Evolutionary conservation across 2,113 vertebrate species (phyloP).

Genomic region (Arenaria interpres): DNA sequence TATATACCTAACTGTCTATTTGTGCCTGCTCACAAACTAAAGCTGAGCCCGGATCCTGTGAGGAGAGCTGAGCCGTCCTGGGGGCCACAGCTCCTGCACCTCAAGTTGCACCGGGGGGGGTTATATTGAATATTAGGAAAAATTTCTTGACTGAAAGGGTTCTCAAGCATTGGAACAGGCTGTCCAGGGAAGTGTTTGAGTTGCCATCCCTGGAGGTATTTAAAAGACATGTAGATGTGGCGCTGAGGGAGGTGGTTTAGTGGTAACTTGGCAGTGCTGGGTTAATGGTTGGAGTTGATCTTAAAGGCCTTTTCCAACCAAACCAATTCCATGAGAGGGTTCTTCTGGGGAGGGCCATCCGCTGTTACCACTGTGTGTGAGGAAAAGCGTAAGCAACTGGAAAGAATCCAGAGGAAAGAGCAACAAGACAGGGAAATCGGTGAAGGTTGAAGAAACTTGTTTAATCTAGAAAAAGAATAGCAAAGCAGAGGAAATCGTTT

Average conservation of each 20-base stretch:
- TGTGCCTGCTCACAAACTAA: rapidly evolving
- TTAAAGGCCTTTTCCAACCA: background rate
- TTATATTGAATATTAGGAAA: background rate
- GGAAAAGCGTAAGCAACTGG: rapidly evolving
- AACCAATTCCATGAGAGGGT: background rate
- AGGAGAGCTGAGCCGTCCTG: rapidly evolving
- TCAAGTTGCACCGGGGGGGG: background rate
- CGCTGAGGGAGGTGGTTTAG: background rate
- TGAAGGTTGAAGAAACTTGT: background rate
- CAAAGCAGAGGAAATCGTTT: background rate
- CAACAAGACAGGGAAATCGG: rapidly evolving
- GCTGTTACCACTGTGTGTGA: rapidly evolving
- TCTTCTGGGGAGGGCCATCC: rapidly evolving
- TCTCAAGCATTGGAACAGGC: background rate
- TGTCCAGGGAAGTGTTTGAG: background rate
- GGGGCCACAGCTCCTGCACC: rapidly evolving
- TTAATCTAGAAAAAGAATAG: background rate
- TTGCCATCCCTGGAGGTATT: background rate
- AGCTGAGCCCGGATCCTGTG: rapidly evolving
- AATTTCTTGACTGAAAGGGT: background rate
- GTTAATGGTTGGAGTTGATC: background rate
- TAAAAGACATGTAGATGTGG: background rate
- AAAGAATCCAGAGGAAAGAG: rapidly evolving
- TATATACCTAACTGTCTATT: background rate
- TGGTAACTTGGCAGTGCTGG: background rate